These are phyloP conservation scores for Eubasilissa regina DNA, from an alignment of 1,140 invertebrate genomes.

Conservation along the genomic window DNA sequence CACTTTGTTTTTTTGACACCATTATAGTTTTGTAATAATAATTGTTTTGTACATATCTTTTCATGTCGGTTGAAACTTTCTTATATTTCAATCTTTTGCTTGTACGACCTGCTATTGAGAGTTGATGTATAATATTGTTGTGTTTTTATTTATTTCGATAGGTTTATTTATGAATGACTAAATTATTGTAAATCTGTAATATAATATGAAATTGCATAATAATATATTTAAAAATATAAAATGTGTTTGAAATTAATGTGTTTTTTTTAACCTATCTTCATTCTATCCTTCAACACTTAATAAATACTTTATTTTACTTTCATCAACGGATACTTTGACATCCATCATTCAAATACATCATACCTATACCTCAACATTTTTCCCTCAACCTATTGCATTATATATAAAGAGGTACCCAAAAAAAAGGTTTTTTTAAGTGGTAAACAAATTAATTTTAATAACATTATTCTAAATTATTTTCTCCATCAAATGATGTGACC, in stretches of 20 bases:
- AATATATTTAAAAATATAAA: slow-evolving; percentile 57
- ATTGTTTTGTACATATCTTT: neutral
- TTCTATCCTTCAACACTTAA: too few species aligned
- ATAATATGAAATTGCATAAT: slow-evolving; percentile 53
- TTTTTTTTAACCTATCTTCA: slow-evolving; percentile 39
- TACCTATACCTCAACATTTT: too few species aligned
- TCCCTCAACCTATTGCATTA: too few species aligned
- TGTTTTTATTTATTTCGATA: slow-evolving; percentile 58
- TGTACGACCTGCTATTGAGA: neutral
- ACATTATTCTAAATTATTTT: too few species aligned
- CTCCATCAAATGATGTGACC: too few species aligned
- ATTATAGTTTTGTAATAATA: neutral
- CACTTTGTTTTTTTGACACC: slow-evolving; percentile 11
- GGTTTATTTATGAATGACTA: slow-evolving; percentile 48
- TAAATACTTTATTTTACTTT: too few species aligned
- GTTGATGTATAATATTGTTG: slow-evolving; percentile 51
- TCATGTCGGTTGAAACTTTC: neutral
- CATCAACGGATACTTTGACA: too few species aligned
- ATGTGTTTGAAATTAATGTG: slow-evolving; percentile 52
- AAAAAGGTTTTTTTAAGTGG: too few species aligned
- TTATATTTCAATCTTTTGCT: neutral
- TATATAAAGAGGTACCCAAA: too few species aligned
- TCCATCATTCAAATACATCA: too few species aligned
- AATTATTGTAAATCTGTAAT: slow-evolving; percentile 58
- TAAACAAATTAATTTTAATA: too few species aligned